Percentiles rank a stretch among this genome's conserved stretches.
These are phyloP conservation scores for Bujurquina vittata DNA, from an alignment of 2,113 vertebrate species.

Conservation along the genomic window DNA sequence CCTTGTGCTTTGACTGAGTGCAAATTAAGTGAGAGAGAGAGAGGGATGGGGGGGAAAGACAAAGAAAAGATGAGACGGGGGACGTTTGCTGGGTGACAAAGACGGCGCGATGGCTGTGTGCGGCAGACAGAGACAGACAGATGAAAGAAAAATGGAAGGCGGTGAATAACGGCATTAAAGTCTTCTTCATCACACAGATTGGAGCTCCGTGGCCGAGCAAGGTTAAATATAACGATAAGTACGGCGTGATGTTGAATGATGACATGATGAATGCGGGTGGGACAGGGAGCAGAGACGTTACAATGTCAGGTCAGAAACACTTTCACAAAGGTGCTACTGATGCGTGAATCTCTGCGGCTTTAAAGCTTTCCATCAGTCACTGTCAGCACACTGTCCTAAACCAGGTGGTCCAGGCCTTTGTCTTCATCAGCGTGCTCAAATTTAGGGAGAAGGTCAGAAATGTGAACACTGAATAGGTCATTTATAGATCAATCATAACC, in stretches of 20 bases:
- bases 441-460: not conserved
- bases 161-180: constrained; percentile 6
- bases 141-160: constrained; percentile 26
- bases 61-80: constrained; percentile 7
- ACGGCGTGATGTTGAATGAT: constrained; percentile 24
- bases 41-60: not conserved
- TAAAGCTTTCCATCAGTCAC: not conserved
- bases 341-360: not conserved
- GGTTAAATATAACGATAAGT: constrained; percentile 38
- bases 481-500: not conserved
- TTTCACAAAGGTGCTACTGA: constrained; percentile 1
- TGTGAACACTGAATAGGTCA: not conserved
- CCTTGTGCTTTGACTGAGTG: constrained; percentile 43
- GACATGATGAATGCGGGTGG: not conserved
- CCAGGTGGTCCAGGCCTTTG: not conserved
- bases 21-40: constrained; percentile 27
- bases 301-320: constrained; percentile 11
- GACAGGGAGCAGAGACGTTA: constrained; percentile 26
- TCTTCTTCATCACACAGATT: constrained; percentile 25
- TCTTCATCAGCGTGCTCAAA: not conserved
- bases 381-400: not conserved
- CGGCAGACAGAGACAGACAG: constrained; percentile 36
- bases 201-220: constrained; percentile 10
- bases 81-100: constrained; percentile 9
- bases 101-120: constrained; percentile 3